Percentiles rank a stretch among this genome's conserved stretches.
phyloP scores from a whole-genome alignment of 2,113 vertebrate species.

The Sander lucioperca region DNA sequence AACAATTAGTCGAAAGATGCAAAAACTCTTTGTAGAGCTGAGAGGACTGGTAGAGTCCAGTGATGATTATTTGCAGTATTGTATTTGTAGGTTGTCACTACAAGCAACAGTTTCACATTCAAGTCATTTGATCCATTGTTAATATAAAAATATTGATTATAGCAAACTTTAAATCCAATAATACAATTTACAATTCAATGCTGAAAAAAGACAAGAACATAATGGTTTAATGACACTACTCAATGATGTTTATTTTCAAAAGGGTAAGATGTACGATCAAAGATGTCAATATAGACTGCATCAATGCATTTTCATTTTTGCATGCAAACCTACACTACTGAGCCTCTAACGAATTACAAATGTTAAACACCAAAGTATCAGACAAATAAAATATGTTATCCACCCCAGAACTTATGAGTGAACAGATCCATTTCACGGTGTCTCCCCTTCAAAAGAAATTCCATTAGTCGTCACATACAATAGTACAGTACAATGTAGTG shows the following conservation, averaged over 20 bases:
- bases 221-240: background rate
- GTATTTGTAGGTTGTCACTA: background rate
- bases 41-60: background rate
- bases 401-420: background rate
- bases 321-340: background rate
- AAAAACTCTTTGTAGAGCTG: background rate
- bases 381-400: background rate
- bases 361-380: background rate
- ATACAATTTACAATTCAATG: background rate
- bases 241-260: background rate
- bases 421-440: constrained; percentile 14
- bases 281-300: background rate
- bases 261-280: background rate
- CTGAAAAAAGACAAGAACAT: background rate
- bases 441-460: background rate
- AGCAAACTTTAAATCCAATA: background rate
- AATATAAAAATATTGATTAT: background rate
- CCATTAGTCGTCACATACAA: too few relatives aligned
- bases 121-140: background rate
- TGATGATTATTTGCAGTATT: background rate
- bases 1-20: background rate
- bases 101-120: background rate
- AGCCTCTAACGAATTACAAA: background rate
- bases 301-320: background rate
- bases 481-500: too few relatives aligned